These are phyloP conservation scores for Aplocera efformata DNA, from an alignment of 2,888 invertebrate species.

Conservation along the genomic window DNA sequence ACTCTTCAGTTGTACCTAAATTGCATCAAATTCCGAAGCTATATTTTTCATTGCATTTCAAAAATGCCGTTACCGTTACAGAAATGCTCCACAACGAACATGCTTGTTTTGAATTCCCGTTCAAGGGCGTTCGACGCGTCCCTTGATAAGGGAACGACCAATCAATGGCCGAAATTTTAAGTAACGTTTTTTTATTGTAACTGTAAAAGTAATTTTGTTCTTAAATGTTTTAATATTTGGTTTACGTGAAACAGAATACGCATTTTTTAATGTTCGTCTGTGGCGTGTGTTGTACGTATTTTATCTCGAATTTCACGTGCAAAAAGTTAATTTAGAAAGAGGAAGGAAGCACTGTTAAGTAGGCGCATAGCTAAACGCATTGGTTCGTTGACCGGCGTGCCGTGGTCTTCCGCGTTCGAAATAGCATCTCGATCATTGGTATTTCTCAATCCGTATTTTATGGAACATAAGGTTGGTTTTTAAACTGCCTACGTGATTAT, in stretches of 20 bases:
- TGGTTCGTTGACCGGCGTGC: conserved; percentile 49
- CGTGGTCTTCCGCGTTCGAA: conserved; percentile 52
- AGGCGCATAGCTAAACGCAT: conserved; percentile 36
- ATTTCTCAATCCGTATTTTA: conserved; percentile 22
- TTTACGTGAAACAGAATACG: no score
- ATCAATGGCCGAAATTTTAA: conserved; percentile 46
- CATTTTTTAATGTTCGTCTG: no score
- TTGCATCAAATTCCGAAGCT: no score
- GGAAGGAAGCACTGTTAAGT: conserved; percentile 33
- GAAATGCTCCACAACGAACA: conserved; percentile 33
- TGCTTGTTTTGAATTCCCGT: conserved; percentile 47
- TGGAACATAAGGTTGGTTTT: conserved; percentile 25
- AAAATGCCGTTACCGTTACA: conserved; percentile 41
- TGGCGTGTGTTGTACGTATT: not conserved
- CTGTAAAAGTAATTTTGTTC: no score
- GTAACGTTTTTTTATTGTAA: conserved; percentile 55
- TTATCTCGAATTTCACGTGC: conserved; percentile 11
- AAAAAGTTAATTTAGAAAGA: conserved; percentile 39
- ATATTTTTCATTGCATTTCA: no score
- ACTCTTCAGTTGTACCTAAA: no score
- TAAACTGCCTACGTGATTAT: conserved; percentile 14
- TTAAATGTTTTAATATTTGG: no score
- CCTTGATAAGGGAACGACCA: conserved; percentile 69
- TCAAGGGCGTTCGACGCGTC: conserved; percentile 60
- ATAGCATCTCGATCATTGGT: conserved; percentile 42